A percentile compares a stretch with the other conserved stretches of the same genome.
Evolutionary conservation across 2,888 invertebrate genomes (phyloP).

Genomic region (Phymatocera aterrima): DNA sequence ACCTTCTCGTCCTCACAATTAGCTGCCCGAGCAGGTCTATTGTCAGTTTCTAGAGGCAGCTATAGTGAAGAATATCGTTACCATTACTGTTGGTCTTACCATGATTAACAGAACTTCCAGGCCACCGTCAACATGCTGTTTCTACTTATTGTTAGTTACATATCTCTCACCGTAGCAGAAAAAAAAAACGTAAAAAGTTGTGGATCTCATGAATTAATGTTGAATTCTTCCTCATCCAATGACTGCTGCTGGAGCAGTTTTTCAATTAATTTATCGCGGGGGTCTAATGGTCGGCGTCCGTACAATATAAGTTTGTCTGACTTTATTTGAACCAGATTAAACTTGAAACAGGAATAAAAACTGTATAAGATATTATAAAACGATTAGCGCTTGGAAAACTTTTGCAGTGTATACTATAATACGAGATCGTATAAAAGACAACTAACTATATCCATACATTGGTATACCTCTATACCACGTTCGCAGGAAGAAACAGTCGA

Average conservation of each 20-base stretch:
- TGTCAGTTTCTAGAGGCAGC: background rate
- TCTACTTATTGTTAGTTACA: slow-evolving; percentile 1
- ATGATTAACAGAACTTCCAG: background rate
- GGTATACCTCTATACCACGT: too few relatives aligned
- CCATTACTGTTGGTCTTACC: background rate
- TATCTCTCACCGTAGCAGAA: background rate
- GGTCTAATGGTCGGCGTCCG: background rate
- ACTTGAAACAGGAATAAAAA: slow-evolving; percentile 13
- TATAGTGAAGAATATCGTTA: background rate
- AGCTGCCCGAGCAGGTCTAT: background rate
- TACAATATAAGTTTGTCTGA: background rate
- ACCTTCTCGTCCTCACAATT: background rate
- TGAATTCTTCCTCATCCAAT: background rate
- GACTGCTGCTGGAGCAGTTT: background rate
- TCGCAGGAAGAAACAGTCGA: background rate
- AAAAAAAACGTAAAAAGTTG: background rate
- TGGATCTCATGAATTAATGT: background rate
- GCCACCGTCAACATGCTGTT: background rate
- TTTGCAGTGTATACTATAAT: too few relatives aligned
- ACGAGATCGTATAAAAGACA: slow-evolving; percentile 29
- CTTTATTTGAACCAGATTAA: background rate
- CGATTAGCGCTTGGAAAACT: slow-evolving; percentile 9
- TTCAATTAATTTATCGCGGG: background rate
- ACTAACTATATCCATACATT: background rate
- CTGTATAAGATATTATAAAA: slow-evolving; percentile 27